Evolutionary conservation across 2,888 invertebrate species (phyloP), one percentile per base, ranked within the genome.

Genomic region (Tachystola acroxantha): DNA sequence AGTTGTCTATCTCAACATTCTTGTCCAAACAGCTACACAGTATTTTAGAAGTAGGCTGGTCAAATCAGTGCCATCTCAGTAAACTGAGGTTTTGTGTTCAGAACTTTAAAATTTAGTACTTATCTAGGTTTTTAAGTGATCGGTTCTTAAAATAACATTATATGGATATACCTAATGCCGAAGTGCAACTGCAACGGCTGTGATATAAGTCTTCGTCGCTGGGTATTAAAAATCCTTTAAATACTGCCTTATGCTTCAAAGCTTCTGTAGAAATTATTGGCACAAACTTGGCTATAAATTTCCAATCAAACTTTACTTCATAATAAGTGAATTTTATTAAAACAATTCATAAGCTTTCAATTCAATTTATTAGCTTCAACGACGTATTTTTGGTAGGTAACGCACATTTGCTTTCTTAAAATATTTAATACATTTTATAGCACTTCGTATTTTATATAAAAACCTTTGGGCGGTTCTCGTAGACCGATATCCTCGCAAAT

Each of bases 181-280:
- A 70, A 71, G 72, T 78, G 76, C 64, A 74, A 73, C 64, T 79
- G 75, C 64, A 70, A 75, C 70, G 71, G 77, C 73, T 82, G 79
- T 81, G 76, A 79, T 68, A 57, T 77, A 70, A 76, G 71, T 55
- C 69, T 74, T 64, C 74, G 66, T 61, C 72, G 62, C 72, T 82
- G 79, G 81, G 80, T 84, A 81, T 72, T 54, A 36, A 47, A 45
- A 36, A 47, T 48, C 43, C 43, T n/a, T 34, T 40, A 42, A 43
- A 48, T 41, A 48, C 54, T 45, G 48, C 45, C 43, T 53, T 42
- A 47, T 45, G 47, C 47, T 71, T 69, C 32, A 24, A 46, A 42
- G 68, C 66, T 69, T 71, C 27, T 43, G 59, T 64, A 64, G 58
- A 52, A 42, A 52, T 39, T 29, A 58, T 64, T 64, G 61, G 64